Base-by-base conservation (phyloP, 2,113 vertebrate species). In the Myotis brandtii region DNA sequence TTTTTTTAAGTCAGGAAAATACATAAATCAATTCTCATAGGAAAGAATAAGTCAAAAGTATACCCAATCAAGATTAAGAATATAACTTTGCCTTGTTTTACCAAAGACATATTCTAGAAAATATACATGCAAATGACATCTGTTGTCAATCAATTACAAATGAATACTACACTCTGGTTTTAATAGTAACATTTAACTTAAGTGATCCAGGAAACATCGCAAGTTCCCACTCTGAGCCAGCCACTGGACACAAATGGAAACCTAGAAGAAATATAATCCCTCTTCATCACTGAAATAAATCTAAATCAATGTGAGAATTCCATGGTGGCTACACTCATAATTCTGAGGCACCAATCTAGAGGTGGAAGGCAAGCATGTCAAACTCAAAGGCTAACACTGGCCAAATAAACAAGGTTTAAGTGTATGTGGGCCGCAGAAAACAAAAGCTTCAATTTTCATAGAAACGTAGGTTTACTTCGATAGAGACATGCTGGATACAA, bases 21-120 rank as follows among this genome's bases (percentile, higher is more conserved):
- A 80, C 20, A 62, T 54, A 64, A 73, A 96, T 96, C 5, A 94
- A 83, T 64, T 10, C 8, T 85, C 40, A 79, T 46, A 79, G 14
- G 34, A 93, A 94, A 93, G 9, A 77, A n/a, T 77, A 82, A 84
- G 23, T 87, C 17, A 46, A 95, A 90, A 91, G 10, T 16, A 67
- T 6, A 66, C 4, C 54, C 27, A 80, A 95, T 64, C 1, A 62
- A 90, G 43, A 70, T 59, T 81, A 75, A 87, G 67, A 93, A 86
- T 72, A 62, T 86, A 88, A 85, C 18, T 82, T 84, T 91, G 14
- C 9, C 7, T 69, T 77, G 32, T n/a, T 80, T 77, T 62, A 62
- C 34, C 40, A 50, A 84, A 46, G 11, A 89, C 62, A 43, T n/a
- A 20, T 70, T 88, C 37, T 64, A 82, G 40, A 81, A 96, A 96